These are phyloP conservation scores for Numenius phaeopus DNA, from an alignment of 2,797 vertebrate species.

Conservation along the genomic window DNA sequence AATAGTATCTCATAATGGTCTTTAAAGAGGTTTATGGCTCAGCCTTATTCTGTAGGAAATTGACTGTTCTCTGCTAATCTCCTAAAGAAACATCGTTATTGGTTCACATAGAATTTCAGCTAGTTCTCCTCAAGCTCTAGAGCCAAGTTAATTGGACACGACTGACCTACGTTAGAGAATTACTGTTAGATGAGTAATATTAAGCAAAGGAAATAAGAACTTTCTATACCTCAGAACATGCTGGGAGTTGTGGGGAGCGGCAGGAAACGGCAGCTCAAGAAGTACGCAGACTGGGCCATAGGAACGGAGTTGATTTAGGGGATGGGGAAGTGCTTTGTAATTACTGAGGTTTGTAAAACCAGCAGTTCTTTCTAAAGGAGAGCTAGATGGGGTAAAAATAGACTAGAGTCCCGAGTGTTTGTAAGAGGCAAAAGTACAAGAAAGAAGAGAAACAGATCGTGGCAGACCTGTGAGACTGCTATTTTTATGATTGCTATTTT, in stretches of 20 bases:
- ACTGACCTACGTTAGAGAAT: not conserved
- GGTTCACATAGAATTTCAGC: slow-evolving; percentile 17
- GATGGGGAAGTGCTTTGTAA: not conserved
- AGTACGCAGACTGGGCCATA: not conserved
- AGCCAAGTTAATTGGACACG: not conserved
- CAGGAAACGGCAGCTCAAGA: slow-evolving; percentile 40
- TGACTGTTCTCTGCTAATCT: slow-evolving; percentile 18
- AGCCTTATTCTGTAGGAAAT: slow-evolving; percentile 1
- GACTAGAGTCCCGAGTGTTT: not conserved
- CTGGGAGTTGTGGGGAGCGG: slow-evolving; percentile 7
- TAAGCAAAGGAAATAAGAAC: slow-evolving; percentile 13
- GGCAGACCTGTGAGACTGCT: not conserved
- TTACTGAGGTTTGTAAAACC: not conserved
- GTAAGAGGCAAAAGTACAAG: not conserved
- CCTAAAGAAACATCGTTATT: slow-evolving; percentile 4
- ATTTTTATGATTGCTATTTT: not conserved
- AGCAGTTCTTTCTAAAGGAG: not conserved
- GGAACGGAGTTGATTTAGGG: not conserved
- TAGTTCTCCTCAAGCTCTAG: slow-evolving; percentile 9
- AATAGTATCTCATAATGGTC: slow-evolving; percentile 7
- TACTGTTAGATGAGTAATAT: not conserved
- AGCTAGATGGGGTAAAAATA: not conserved
- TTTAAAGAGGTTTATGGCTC: slow-evolving; percentile 35
- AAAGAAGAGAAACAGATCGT: not conserved
- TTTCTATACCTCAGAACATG: not conserved